Evolutionary conservation across 2,888 invertebrate genomes (phyloP).

Genomic region (Microchrysa polita): DNA sequence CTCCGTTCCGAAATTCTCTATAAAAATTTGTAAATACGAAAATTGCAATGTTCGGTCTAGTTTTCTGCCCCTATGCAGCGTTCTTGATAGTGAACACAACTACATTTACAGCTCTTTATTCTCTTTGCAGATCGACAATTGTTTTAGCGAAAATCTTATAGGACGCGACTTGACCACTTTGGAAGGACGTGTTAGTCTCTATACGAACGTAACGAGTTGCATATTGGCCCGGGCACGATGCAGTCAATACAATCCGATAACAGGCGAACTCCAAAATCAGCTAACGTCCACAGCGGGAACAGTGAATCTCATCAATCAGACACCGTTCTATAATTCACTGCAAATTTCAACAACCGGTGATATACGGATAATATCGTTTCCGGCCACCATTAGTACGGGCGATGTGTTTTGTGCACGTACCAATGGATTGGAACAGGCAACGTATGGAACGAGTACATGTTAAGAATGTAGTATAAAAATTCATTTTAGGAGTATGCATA

Average conservation of each 20-base stretch:
- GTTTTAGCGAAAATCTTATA: conserved; percentile 53
- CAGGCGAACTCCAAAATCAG: conserved; percentile 69
- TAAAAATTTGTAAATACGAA: too few relatives aligned
- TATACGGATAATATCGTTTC: conserved; percentile 68
- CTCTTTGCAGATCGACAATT: conserved; percentile 54
- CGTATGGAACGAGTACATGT: conserved; percentile 49
- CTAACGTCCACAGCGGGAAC: conserved; percentile 57
- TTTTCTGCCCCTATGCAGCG: too few relatives aligned
- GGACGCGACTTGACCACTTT: conserved; percentile 52
- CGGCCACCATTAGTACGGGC: conserved; percentile 66
- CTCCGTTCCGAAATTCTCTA: neutral
- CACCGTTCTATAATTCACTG: conserved; percentile 65
- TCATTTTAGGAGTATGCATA: too few relatives aligned
- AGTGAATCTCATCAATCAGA: conserved; percentile 50
- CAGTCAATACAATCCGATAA: conserved; percentile 72
- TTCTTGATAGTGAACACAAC: too few relatives aligned
- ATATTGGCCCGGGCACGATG: conserved; percentile 73
- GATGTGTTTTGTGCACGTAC: conserved; percentile 68
- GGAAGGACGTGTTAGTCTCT: conserved; percentile 61
- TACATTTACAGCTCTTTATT: too few relatives aligned
- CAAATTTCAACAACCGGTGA: conserved; percentile 69
- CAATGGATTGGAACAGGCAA: conserved; percentile 67
- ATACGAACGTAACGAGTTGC: conserved; percentile 73
- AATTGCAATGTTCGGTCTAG: too few relatives aligned
- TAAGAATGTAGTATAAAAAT: too few relatives aligned